Percentiles rank a stretch among this genome's conserved stretches.
Conservation (phyloP, 2,888 invertebrate genomes). For the Acleris holmiana region DNA sequence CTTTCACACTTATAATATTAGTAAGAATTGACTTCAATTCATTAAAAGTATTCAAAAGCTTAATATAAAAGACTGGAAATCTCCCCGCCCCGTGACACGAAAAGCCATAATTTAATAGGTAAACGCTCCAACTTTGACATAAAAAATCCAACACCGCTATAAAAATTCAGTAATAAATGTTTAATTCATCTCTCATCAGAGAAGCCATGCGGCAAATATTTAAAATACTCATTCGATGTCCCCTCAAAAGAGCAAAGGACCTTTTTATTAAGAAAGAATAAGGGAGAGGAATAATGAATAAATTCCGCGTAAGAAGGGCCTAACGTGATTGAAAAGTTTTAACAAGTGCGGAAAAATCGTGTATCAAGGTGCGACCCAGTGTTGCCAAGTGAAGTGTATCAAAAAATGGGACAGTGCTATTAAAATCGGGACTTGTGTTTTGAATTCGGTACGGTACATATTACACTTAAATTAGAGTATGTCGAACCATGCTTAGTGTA, state of each 20-base stretch:
- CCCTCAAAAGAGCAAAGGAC: constrained; percentile 73
- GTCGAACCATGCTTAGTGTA: no score
- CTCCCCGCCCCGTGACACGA: not conserved
- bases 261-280: constrained; percentile 77
- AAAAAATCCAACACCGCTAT: constrained; percentile 56
- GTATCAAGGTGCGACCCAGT: constrained; percentile 76
- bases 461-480: no score
- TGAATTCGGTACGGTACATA: no score
- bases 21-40: no score
- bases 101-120: constrained; percentile 29
- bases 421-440: no score
- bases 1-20: no score
- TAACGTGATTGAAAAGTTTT: constrained; percentile 85
- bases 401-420: no score
- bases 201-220: constrained; percentile 79
- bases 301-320: constrained; percentile 78
- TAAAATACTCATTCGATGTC: constrained; percentile 74
- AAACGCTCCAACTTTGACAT: constrained; percentile 32
- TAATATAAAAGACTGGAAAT: not conserved
- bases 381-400: no score
- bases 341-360: constrained; percentile 83
- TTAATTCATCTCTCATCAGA: constrained; percentile 77
- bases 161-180: constrained; percentile 72
- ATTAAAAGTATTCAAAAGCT: not conserved
- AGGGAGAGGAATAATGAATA: constrained; percentile 80